These are phyloP conservation scores for Drosophila miranda DNA, from an alignment of 1,140 invertebrate genomes.

Conservation along the genomic window DNA sequence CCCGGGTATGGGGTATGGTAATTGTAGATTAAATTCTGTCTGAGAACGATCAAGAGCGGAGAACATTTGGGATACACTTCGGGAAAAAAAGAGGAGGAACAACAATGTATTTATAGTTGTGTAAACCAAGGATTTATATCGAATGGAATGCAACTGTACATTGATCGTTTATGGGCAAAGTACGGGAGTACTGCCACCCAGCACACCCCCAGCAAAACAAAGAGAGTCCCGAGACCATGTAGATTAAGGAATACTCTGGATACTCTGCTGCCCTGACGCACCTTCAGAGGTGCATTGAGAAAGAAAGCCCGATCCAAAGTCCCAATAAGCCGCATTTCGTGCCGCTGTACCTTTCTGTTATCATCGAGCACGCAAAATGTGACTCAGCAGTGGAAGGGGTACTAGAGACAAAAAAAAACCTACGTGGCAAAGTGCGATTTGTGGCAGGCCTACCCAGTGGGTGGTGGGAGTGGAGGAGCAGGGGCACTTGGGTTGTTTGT, in stretches of 20 bases:
- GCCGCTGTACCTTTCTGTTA: constrained; percentile 43
- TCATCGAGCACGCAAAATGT: constrained; percentile 56
- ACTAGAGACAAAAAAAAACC: constrained; percentile 40
- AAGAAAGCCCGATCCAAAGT: constrained; percentile 13
- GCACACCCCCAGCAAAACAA: not conserved
- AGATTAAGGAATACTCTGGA: constrained; percentile 19
- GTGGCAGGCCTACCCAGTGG: constrained; percentile 46
- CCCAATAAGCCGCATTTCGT: constrained; percentile 46
- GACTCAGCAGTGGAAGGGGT: constrained; percentile 48
- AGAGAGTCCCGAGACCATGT: constrained; percentile 3
- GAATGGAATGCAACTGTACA: constrained; percentile 23
- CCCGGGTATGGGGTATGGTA: constrained; percentile 49
- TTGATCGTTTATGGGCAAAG: constrained; percentile 24
- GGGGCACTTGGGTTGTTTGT: constrained; percentile 1
- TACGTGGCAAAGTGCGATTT: constrained; percentile 70
- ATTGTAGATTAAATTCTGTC: constrained; percentile 35
- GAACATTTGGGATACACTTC: constrained; percentile 34
- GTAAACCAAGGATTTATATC: constrained; percentile 48
- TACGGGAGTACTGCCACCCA: not conserved
- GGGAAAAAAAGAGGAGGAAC: constrained; percentile 23
- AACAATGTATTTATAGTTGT: constrained; percentile 38
- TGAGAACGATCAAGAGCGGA: constrained; percentile 24
- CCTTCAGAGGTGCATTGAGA: not conserved
- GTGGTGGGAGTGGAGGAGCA: constrained; percentile 38
- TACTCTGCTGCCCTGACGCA: too few relatives aligned